Percentiles rank a stretch among this genome's conserved stretches.
phyloP scores from a whole-genome alignment of 1,140 invertebrate species.

The Lasioglossum albipes region DNA sequence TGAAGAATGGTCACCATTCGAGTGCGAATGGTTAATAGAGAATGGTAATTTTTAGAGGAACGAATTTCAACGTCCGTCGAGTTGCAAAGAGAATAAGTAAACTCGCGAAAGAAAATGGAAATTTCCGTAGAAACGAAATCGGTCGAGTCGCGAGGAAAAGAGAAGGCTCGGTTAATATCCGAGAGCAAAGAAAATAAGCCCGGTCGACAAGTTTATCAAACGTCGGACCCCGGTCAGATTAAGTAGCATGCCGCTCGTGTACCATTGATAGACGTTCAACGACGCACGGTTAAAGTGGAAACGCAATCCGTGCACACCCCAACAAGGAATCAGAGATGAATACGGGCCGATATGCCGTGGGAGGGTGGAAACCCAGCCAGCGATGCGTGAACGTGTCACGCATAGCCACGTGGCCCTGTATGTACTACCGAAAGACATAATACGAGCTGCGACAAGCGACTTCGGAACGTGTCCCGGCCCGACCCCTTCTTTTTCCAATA shows the following conservation, averaged over 20 bases:
- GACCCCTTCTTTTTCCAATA: slow-evolving; percentile 55
- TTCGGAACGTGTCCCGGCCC: slow-evolving; percentile 36
- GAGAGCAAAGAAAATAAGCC: neutral
- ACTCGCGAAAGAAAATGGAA: too few relatives aligned
- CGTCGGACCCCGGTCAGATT: neutral
- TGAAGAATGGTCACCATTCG: too few relatives aligned
- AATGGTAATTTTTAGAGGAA: too few relatives aligned
- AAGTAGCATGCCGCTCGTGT: slow-evolving; percentile 32
- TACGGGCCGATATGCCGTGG: slow-evolving; percentile 68
- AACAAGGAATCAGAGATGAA: slow-evolving; percentile 70
- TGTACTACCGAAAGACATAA: slow-evolving; percentile 66
- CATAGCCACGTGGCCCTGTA: slow-evolving; percentile 78
- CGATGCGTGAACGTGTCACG: slow-evolving; percentile 79
- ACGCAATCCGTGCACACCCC: slow-evolving; percentile 73
- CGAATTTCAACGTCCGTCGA: too few relatives aligned
- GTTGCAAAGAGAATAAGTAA: too few relatives aligned
- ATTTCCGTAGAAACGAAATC: too few relatives aligned
- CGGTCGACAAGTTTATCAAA: neutral
- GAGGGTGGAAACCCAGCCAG: slow-evolving; percentile 56
- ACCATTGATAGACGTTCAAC: slow-evolving; percentile 54
- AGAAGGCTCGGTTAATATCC: neutral
- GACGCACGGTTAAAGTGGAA: slow-evolving; percentile 73
- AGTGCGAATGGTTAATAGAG: too few relatives aligned
- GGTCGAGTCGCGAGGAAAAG: too few relatives aligned
- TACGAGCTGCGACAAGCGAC: slow-evolving; percentile 57